Evolutionary conservation across 2,113 vertebrate genomes (phyloP).

Genomic region (Bos javanicus): DNA sequence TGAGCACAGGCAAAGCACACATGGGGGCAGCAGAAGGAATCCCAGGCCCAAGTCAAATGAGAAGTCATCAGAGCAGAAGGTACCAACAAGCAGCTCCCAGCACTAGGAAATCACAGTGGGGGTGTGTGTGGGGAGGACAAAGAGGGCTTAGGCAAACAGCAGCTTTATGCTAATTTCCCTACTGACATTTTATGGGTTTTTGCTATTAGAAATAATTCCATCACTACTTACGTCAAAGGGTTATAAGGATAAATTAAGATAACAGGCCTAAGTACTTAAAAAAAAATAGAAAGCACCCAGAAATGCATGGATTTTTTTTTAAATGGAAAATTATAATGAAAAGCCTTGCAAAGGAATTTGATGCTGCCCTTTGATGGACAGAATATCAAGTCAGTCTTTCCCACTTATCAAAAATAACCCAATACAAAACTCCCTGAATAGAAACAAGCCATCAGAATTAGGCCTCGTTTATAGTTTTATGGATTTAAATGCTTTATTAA

Average conservation of each 20-base stretch:
- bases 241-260: conserved; percentile 51
- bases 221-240: conserved; percentile 63
- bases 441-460: conserved; percentile 45
- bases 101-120: background rate
- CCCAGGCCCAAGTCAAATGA: background rate
- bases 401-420: conserved; percentile 58
- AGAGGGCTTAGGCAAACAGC: conserved; percentile 16
- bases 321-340: conserved; percentile 65
- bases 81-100: background rate
- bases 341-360: conserved; percentile 58
- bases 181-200: conserved; percentile 29
- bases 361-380: conserved; percentile 43
- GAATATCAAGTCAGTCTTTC: conserved; percentile 39
- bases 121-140: background rate
- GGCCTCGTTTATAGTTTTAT: conserved; percentile 17
- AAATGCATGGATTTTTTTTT: conserved; percentile 17
- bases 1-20: background rate
- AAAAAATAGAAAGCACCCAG: conserved; percentile 31
- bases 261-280: conserved; percentile 49
- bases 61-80: background rate
- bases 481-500: conserved; percentile 43
- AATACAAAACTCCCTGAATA: conserved; percentile 33
- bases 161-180: background rate
- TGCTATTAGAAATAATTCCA: conserved; percentile 59
- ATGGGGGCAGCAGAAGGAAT: background rate